Evolutionary conservation across 2,797 vertebrate genomes (phyloP).

Genomic region (Cryptoprocta ferox): DNA sequence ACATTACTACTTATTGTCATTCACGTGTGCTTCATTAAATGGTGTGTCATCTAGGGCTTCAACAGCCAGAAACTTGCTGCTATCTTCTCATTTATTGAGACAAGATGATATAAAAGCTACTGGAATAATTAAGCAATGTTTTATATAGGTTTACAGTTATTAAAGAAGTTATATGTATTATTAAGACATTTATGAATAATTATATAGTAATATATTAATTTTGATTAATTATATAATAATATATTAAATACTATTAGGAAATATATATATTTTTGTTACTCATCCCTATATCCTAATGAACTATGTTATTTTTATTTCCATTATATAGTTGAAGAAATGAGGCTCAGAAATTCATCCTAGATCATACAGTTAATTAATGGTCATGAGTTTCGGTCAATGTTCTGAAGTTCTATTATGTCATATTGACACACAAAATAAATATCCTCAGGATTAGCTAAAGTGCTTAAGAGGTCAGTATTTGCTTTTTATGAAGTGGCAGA

Average conservation of each 20-base stretch:
- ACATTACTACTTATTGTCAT: neutral
- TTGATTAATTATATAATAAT: too few relatives aligned
- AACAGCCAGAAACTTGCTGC: neutral
- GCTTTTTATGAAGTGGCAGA: conserved; percentile 51
- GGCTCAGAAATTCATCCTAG: conserved; percentile 40
- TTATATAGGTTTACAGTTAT: neutral
- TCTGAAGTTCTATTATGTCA: conserved; percentile 51
- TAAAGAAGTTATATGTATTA: neutral
- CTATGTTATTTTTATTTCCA: neutral
- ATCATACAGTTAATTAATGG: conserved; percentile 35
- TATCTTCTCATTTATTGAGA: conserved; percentile 27
- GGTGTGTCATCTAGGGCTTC: neutral
- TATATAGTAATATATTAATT: too few relatives aligned
- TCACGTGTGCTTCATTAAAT: neutral
- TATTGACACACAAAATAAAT: conserved; percentile 51
- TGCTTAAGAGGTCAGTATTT: conserved; percentile 36
- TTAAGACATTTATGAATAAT: neutral
- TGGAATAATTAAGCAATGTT: conserved; percentile 14
- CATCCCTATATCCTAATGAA: neutral
- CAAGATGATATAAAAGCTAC: neutral
- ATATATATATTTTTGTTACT: neutral
- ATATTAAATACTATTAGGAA: neutral
- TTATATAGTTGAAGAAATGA: conserved; percentile 39
- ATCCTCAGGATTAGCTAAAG: conserved; percentile 12
- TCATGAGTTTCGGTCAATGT: neutral